phyloP scores from a whole-genome alignment of 2,888 invertebrate genomes.

The Dynastes maya region DNA sequence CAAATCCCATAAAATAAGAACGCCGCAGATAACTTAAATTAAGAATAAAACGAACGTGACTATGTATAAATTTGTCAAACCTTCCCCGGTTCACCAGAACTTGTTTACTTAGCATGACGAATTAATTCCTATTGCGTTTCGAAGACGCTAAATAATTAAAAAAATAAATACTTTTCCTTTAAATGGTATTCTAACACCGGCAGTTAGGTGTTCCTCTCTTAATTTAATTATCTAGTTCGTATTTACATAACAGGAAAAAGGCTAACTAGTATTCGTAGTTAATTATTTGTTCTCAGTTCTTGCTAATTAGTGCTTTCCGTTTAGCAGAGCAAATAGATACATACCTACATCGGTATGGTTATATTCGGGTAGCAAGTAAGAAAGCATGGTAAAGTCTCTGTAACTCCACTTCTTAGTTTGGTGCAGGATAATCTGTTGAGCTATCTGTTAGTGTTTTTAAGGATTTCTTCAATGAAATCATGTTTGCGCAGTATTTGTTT shows the following conservation, averaged over 20 bases:
- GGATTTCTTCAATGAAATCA: too few relatives aligned
- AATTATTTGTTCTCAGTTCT: background rate
- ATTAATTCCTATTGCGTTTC: constrained; percentile 21
- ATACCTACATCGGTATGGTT: too few relatives aligned
- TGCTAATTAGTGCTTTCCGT: background rate
- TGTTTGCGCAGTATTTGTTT: too few relatives aligned
- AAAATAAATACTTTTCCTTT: background rate
- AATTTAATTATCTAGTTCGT: too few relatives aligned
- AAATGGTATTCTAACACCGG: background rate
- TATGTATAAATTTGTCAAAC: constrained; percentile 41
- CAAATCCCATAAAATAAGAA: constrained; percentile 49
- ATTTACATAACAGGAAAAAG: too few relatives aligned
- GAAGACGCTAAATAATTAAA: background rate
- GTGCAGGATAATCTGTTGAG: too few relatives aligned
- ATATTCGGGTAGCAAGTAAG: too few relatives aligned
- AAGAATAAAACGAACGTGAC: constrained; percentile 41
- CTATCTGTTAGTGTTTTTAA: too few relatives aligned
- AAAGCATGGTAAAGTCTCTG: too few relatives aligned
- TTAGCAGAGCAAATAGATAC: background rate
- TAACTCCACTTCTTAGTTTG: too few relatives aligned
- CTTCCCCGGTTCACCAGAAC: constrained; percentile 6
- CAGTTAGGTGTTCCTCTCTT: background rate
- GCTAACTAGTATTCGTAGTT: too few relatives aligned
- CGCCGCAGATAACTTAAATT: constrained; percentile 44
- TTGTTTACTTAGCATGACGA: constrained; percentile 23